These are phyloP conservation scores for Gadus chalcogrammus DNA, from an alignment of 2,113 vertebrate genomes.

Conservation along the genomic window DNA sequence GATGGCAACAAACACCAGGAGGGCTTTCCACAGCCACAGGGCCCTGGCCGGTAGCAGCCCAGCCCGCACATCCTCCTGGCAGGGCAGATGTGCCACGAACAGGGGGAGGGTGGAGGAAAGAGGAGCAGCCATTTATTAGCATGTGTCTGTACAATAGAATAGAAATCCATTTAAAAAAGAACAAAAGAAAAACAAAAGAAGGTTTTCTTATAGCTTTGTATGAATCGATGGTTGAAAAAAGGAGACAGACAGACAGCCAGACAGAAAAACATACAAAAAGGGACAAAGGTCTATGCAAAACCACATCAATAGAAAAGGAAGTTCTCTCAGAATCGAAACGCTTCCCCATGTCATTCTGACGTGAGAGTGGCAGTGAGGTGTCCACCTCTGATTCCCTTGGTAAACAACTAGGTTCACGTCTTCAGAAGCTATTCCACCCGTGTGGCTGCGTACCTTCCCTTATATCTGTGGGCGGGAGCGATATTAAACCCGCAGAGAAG, in stretches of 20 bases:
- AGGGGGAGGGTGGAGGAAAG: not conserved
- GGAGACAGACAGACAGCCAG: not conserved
- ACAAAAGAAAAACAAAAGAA: not conserved
- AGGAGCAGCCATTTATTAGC: not conserved
- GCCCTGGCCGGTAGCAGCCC: constrained; percentile 64
- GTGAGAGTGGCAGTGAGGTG: too few species aligned
- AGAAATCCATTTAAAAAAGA: not conserved
- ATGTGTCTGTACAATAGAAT: not conserved
- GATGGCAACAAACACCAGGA: constrained; percentile 70
- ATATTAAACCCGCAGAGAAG: too few species aligned
- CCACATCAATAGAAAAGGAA: too few species aligned
- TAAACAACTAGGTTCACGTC: too few species aligned
- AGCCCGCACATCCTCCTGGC: constrained; percentile 73
- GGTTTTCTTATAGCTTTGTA: not conserved
- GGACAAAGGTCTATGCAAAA: too few species aligned
- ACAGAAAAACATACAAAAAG: too few species aligned
- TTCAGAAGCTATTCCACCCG: too few species aligned
- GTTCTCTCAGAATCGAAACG: too few species aligned
- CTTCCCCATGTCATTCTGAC: too few species aligned
- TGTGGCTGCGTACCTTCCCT: too few species aligned
- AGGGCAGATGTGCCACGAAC: not conserved
- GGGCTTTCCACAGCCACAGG: constrained; percentile 74
- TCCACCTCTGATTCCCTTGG: too few species aligned
- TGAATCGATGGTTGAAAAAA: not conserved
- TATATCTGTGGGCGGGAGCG: too few species aligned